These are phyloP conservation scores for Oncorhynchus mykiss DNA, from an alignment of 2,113 vertebrate species.

Conservation along the genomic window DNA sequence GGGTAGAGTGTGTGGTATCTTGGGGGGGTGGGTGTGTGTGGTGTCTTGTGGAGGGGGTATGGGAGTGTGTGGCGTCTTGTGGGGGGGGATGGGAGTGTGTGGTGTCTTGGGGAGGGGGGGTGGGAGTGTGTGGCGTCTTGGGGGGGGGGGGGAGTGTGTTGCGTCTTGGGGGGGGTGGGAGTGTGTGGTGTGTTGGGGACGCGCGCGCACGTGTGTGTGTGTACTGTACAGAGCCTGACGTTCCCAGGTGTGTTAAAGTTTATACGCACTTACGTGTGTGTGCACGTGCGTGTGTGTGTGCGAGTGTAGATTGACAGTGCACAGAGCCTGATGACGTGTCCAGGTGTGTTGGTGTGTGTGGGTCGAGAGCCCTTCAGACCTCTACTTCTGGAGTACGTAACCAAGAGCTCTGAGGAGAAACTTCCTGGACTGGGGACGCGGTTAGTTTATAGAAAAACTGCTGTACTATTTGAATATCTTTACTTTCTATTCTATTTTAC, in stretches of 20 bases:
- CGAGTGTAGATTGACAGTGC: constrained; percentile 80
- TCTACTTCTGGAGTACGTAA: constrained; percentile 63
- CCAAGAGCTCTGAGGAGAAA: constrained; percentile 75
- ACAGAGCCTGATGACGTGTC: constrained; percentile 79
- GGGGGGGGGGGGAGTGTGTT: neutral
- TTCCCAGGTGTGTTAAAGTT: neutral
- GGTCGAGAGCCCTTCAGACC: constrained; percentile 84
- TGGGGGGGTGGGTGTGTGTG: too few species aligned
- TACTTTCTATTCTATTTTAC: too few species aligned
- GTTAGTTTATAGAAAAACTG: too few species aligned
- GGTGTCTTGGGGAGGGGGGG: too few species aligned
- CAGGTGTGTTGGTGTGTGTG: constrained; percentile 79
- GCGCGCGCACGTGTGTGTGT: too few species aligned
- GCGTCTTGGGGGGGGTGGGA: neutral
- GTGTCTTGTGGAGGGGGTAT: too few species aligned
- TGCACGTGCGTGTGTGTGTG: neutral
- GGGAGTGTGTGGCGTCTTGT: too few species aligned
- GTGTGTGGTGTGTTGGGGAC: neutral
- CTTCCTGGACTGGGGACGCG: constrained; percentile 62
- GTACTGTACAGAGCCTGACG: neutral
- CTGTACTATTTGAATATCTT: too few species aligned
- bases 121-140: too few species aligned
- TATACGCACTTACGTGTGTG: neutral
- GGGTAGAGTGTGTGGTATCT: too few species aligned
- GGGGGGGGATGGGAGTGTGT: too few species aligned